Conservation (phyloP, 1,140 invertebrate genomes). For the Diorhabda sublineata region DNA sequence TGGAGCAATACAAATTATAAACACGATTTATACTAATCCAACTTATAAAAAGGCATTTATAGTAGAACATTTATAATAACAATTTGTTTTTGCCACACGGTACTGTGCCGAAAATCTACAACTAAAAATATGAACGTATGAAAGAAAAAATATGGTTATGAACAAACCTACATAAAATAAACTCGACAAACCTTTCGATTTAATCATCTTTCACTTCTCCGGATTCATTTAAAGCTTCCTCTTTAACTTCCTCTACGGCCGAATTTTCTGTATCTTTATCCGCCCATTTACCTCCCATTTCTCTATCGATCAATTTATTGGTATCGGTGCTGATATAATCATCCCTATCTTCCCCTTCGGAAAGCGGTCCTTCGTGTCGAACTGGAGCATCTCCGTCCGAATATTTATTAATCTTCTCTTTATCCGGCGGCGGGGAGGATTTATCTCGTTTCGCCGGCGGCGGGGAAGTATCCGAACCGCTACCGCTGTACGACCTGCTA, state of each 20-base stretch:
- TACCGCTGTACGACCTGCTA: slow-evolving; percentile 43
- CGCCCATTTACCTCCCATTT: slow-evolving; percentile 60
- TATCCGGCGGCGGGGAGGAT: slow-evolving; percentile 49
- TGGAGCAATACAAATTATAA: neutral
- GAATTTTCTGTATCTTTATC: slow-evolving; percentile 48
- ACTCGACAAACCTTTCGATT: too few relatives aligned
- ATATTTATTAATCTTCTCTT: slow-evolving; percentile 61
- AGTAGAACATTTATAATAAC: too few relatives aligned
- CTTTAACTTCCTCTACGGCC: slow-evolving; percentile 26
- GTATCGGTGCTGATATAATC: slow-evolving; percentile 45
- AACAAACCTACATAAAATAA: neutral
- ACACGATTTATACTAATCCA: too few relatives aligned
- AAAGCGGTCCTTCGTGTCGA: slow-evolving; percentile 61
- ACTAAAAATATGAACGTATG: too few relatives aligned
- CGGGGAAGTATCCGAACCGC: slow-evolving; percentile 39
- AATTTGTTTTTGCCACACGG: too few relatives aligned
- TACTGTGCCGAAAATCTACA: too few relatives aligned
- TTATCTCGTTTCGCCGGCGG: slow-evolving; percentile 45
- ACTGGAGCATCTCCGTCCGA: slow-evolving; percentile 50
- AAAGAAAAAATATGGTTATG: neutral
- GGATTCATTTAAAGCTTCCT: neutral
- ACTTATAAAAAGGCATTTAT: too few relatives aligned
- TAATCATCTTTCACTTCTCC: neutral
- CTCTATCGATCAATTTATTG: slow-evolving; percentile 50
- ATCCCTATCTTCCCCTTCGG: slow-evolving; percentile 68